Conservation (phyloP, 2,797 vertebrate species). For the Manis pentadactyla region DNA sequence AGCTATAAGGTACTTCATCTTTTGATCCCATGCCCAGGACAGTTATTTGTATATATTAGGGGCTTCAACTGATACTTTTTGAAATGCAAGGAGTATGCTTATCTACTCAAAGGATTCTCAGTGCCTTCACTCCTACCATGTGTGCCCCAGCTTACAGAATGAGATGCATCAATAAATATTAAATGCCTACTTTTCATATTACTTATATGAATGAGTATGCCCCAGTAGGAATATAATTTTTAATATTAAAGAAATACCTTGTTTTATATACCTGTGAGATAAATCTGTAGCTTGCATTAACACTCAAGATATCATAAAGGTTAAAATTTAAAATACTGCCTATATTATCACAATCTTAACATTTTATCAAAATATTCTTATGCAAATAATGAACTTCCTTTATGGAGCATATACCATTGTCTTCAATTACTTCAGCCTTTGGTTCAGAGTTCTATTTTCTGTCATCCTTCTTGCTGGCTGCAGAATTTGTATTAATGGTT, state of each 20-base stretch:
- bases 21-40: not conserved
- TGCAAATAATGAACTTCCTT: not conserved
- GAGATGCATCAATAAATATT: not conserved
- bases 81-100: not conserved
- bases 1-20: not conserved
- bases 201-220: not conserved
- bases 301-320: not conserved
- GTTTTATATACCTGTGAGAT: not conserved
- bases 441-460: not conserved
- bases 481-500: not conserved
- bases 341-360: not conserved
- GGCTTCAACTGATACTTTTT: not conserved
- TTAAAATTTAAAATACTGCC: not conserved
- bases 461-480: not conserved
- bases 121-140: not conserved
- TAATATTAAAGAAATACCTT: not conserved
- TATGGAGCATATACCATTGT: not conserved
- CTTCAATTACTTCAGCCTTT: not conserved
- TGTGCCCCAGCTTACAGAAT: not conserved
- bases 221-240: not conserved
- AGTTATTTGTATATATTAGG: not conserved
- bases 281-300: not conserved
- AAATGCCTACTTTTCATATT: not conserved
- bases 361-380: not conserved
- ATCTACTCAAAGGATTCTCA: not conserved